These are phyloP conservation scores for Melanostoma mellinum DNA, from an alignment of 2,888 invertebrate genomes.

Conservation along the genomic window DNA sequence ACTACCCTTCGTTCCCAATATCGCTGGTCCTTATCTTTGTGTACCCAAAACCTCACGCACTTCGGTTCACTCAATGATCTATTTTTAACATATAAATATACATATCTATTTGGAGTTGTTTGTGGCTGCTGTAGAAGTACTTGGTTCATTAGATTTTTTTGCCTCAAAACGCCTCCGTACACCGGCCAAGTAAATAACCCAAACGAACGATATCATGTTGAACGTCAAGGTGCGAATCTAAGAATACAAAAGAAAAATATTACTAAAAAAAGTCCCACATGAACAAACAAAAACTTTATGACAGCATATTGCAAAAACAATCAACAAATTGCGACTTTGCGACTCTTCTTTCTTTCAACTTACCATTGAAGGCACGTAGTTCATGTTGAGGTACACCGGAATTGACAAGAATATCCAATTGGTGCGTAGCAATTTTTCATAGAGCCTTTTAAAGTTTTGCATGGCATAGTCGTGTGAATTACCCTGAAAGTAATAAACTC, in stretches of 20 bases:
- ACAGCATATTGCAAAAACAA: neutral
- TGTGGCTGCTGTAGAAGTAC: slow-evolving; percentile 35
- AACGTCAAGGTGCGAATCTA: slow-evolving; percentile 88
- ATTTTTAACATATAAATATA: neutral
- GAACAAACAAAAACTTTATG: neutral
- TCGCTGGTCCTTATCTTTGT: slow-evolving; percentile 32
- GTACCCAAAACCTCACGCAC: neutral
- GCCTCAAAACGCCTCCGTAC: slow-evolving; percentile 84
- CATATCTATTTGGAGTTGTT: slow-evolving; percentile 27
- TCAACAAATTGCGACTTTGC: neutral
- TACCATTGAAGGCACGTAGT: slow-evolving; percentile 90
- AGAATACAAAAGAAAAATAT: slow-evolving; percentile 77
- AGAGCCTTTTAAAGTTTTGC: slow-evolving; percentile 85
- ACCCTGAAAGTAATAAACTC: slow-evolving; percentile 81
- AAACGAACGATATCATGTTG: slow-evolving; percentile 90
- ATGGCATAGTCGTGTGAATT: slow-evolving; percentile 87
- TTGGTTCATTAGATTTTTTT: slow-evolving; percentile 74
- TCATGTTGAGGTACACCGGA: slow-evolving; percentile 88
- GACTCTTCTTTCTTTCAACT: slow-evolving; percentile 33
- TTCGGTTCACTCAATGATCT: slow-evolving; percentile 2
- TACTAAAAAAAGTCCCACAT: neutral
- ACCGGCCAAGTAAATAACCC: slow-evolving; percentile 89
- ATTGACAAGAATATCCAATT: slow-evolving; percentile 91
- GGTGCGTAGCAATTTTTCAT: slow-evolving; percentile 86
- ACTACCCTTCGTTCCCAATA: slow-evolving; percentile 23